Base-by-base conservation (phyloP, 2,113 vertebrate genomes). In the Hyla sarda region DNA sequence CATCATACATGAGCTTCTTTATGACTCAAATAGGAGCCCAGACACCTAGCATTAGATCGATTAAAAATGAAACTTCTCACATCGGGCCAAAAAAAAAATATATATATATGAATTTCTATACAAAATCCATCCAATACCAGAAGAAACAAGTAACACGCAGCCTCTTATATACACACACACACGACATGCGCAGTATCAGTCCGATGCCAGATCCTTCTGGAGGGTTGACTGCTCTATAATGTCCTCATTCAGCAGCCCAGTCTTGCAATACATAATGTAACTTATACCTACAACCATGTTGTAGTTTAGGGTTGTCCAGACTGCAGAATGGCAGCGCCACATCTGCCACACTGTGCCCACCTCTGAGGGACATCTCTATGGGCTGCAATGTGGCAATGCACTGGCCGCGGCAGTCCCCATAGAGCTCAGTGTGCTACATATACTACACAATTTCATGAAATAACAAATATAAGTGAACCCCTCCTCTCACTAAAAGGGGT, bases 1-100 rank as follows among this genome's bases (percentile, higher is more conserved):
- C 76, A 79, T 79, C 52, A 58, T 58, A 37, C 32, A 58, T 12
- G 28, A 58, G 50, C 76, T 34, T 74, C 41, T 47, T 45, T 37
- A 58, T 37, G 16, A 37, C 32, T 28, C 52, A 60, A 17, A 23
- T 16, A 0, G 19, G 67, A 71, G 32, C 7, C 23, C 45, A 50
- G 21, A 52, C 50, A 17, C 16, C 17, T 28, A 75, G 6, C 12
- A 16, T 47, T 75, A 7, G 48, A 28, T 10, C 25, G 21, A 52
- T 50, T 25, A 76, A 6, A 50, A 16, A 14, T 13, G 17, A 76
- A 30, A 30, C 25, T 17, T 54, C 28, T 0, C 8, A 76, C 25
- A 77, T 77, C 19, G 28, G 52, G 74, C n/a, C n/a, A 48, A 52
- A 77, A 54, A 30, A 77, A 41, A 41, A 41, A 6, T 10, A 48